A percentile compares a stretch with the other conserved stretches of the same genome.
Evolutionary conservation across 1,140 invertebrate species (phyloP).

Genomic region (Atta texana): DNA sequence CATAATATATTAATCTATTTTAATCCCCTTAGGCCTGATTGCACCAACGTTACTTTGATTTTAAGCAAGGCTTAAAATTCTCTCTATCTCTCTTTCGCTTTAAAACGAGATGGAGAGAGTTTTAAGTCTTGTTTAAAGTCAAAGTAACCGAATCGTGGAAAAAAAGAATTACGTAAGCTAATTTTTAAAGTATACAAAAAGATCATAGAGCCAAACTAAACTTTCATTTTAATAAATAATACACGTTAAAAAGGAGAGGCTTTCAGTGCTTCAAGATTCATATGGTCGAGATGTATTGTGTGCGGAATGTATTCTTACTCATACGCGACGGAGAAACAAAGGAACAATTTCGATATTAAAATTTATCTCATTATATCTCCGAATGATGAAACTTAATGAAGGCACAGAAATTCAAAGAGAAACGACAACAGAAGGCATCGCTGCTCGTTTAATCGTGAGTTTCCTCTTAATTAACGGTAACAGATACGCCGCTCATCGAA

Average conservation of each 20-base stretch:
- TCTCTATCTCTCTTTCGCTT: no score
- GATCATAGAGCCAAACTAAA: neutral
- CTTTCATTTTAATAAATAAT: neutral
- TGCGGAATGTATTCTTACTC: neutral
- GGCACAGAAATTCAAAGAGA: neutral
- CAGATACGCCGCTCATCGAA: neutral
- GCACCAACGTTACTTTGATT: no score
- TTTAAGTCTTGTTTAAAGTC: no score
- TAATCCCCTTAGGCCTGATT: neutral
- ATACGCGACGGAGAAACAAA: neutral
- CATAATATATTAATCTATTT: neutral
- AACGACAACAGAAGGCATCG: neutral
- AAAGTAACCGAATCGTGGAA: no score
- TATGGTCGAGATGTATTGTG: neutral
- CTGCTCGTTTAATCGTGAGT: neutral
- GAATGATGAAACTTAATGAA: neutral
- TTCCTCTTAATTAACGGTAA: neutral
- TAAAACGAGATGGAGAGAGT: no score
- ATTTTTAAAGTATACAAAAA: neutral
- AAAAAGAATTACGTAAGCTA: neutral
- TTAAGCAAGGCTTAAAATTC: no score
- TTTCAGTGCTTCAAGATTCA: neutral
- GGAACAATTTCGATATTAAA: neutral
- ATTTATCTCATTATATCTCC: neutral
- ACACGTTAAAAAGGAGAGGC: neutral